These are phyloP conservation scores for Manis crassicaudata DNA, from an alignment of 2,797 vertebrate genomes.

Conservation along the genomic window DNA sequence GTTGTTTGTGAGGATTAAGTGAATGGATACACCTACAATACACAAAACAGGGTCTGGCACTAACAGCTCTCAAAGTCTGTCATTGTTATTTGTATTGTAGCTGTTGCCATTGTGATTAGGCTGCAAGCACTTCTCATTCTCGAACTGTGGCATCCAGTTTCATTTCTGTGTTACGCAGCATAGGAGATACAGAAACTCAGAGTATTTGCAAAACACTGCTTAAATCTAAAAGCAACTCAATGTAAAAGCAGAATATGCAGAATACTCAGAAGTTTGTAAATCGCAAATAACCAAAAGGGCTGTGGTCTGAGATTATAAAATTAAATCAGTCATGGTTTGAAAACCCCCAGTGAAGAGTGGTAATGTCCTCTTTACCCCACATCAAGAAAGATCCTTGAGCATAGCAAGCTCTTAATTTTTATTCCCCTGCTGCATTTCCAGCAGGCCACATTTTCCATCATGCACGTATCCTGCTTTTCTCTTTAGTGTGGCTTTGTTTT, in stretches of 20 bases:
- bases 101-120: background rate
- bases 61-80: background rate
- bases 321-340: background rate
- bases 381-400: background rate
- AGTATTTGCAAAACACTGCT: background rate
- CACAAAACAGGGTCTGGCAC: background rate
- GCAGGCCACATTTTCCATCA: background rate
- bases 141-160: background rate
- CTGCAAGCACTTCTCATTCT: background rate
- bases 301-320: background rate
- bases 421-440: background rate
- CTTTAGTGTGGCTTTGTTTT: background rate
- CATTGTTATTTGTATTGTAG: background rate
- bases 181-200: background rate
- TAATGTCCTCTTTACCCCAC: background rate
- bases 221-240: background rate
- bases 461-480: background rate
- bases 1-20: background rate
- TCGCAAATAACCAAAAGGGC: background rate
- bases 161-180: background rate
- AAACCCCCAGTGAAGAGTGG: background rate
- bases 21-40: background rate
- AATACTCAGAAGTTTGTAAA: background rate
- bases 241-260: background rate
- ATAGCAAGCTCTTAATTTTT: background rate